phyloP scores from a whole-genome alignment of 2,888 invertebrate species.

The Hololepta plana region DNA sequence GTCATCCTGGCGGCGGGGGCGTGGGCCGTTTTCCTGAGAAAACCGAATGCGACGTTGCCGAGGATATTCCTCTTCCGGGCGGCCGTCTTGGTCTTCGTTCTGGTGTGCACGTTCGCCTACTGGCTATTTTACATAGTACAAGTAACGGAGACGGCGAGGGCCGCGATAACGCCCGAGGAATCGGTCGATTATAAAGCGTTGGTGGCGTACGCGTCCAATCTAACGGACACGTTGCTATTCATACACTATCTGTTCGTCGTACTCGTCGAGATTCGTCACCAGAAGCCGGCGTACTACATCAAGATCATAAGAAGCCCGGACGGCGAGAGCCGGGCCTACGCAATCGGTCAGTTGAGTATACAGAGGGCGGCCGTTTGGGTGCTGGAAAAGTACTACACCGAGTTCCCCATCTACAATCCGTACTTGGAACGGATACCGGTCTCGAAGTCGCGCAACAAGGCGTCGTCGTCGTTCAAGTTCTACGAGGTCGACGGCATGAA shows the following conservation, averaged over 20 bases:
- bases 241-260: conserved; percentile 90
- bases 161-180: conserved; percentile 61
- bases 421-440: conserved; percentile 83
- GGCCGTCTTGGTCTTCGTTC: conserved; percentile 69
- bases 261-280: conserved; percentile 80
- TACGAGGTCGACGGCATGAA: conserved; percentile 82
- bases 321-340: conserved; percentile 75
- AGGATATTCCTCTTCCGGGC: conserved; percentile 82
- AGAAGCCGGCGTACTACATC: conserved; percentile 76
- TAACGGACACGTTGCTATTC: conserved; percentile 85
- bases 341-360: conserved; percentile 81
- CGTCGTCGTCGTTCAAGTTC: conserved; percentile 79
- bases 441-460: conserved; percentile 63
- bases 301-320: conserved; percentile 92
- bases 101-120: conserved; percentile 87
- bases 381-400: conserved; percentile 86
- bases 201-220: conserved; percentile 82
- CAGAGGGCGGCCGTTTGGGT: conserved; percentile 92
- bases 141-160: conserved; percentile 62
- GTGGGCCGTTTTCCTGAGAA: conserved; percentile 82
- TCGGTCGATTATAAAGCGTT: conserved; percentile 72
- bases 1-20: conserved; percentile 74
- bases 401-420: conserved; percentile 93
- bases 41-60: conserved; percentile 74
- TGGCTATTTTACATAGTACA: conserved; percentile 98